phyloP scores from a whole-genome alignment of 2,888 invertebrate species.

The Mycalesis mineus region DNA sequence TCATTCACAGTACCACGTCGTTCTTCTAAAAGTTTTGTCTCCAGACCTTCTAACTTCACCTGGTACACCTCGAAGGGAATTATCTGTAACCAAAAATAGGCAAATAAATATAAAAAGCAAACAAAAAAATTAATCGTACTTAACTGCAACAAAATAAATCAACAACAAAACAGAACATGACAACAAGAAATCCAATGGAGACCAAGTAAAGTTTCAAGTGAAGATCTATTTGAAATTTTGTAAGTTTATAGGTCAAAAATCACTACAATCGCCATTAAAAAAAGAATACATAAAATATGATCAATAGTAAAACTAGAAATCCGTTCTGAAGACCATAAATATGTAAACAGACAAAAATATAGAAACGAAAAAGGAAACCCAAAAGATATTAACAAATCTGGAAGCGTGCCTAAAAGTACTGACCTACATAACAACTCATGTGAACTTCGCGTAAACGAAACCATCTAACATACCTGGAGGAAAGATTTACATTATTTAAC shows the following conservation, averaged over 20 bases:
- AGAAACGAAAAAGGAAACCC: conserved; percentile 16
- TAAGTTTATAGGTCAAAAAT: too few species aligned
- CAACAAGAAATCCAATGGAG: too few species aligned
- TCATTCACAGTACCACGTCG: conserved; percentile 76
- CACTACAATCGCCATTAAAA: not conserved
- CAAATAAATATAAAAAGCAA: too few species aligned
- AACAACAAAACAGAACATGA: not conserved
- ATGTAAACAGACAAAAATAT: not conserved
- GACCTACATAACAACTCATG: conserved; percentile 73
- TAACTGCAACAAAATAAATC: too few species aligned
- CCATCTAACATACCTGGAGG: conserved; percentile 71
- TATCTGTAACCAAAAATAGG: conserved; percentile 55
- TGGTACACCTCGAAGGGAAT: conserved; percentile 71
- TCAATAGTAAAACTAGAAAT: too few species aligned
- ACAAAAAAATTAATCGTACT: not conserved
- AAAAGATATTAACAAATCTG: conserved; percentile 40
- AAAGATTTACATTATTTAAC: conserved; percentile 44
- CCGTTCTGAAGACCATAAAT: not conserved
- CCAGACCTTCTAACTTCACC: conserved; percentile 63
- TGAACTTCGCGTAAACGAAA: conserved; percentile 70
- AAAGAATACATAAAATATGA: not conserved
- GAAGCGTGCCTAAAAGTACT: conserved; percentile 63
- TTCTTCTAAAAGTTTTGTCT: conserved; percentile 62
- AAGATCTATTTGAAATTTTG: too few species aligned
- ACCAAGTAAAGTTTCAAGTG: too few species aligned